phyloP scores from a whole-genome alignment of 2,797 vertebrate species.

The Poecilia gillii region DNA sequence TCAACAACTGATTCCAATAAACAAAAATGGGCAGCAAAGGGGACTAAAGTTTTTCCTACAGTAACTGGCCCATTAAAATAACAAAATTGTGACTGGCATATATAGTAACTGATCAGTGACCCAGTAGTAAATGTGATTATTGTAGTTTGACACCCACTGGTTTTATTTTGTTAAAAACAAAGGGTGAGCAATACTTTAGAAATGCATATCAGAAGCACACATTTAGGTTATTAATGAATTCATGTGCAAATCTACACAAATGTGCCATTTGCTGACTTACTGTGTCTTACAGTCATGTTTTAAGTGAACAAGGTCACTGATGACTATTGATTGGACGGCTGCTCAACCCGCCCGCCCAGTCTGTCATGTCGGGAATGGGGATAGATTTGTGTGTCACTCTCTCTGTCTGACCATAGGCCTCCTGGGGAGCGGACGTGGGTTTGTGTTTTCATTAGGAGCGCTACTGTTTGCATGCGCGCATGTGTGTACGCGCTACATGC shows the following conservation, averaged over 20 bases:
- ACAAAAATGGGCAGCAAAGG: neutral
- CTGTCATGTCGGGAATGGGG: slow-evolving; percentile 66
- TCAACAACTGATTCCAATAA: neutral
- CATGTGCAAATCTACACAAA: slow-evolving; percentile 19
- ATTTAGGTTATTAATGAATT: neutral
- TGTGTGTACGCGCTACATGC: slow-evolving; percentile 24
- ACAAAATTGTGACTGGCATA: slow-evolving; percentile 74
- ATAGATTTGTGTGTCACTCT: slow-evolving; percentile 80
- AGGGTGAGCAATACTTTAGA: slow-evolving; percentile 58
- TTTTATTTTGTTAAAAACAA: slow-evolving; percentile 57
- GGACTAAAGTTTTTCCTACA: slow-evolving; percentile 1
- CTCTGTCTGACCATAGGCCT: slow-evolving; percentile 73
- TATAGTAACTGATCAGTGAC: slow-evolving; percentile 77
- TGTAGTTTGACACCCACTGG: slow-evolving; percentile 63
- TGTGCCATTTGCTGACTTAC: slow-evolving; percentile 44
- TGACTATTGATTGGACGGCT: slow-evolving; percentile 82
- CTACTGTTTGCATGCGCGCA: slow-evolving; percentile 30
- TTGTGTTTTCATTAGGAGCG: slow-evolving; percentile 33
- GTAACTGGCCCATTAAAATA: slow-evolving; percentile 69
- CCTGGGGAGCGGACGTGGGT: slow-evolving; percentile 55
- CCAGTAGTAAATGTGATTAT: slow-evolving; percentile 67
- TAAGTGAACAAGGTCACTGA: slow-evolving; percentile 79
- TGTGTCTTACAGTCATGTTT: slow-evolving; percentile 65
- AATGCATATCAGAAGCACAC: neutral
- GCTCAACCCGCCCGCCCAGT: slow-evolving; percentile 67